These are phyloP conservation scores for Coluber constrictor DNA, from an alignment of 2,797 vertebrate species.

Conservation along the genomic window DNA sequence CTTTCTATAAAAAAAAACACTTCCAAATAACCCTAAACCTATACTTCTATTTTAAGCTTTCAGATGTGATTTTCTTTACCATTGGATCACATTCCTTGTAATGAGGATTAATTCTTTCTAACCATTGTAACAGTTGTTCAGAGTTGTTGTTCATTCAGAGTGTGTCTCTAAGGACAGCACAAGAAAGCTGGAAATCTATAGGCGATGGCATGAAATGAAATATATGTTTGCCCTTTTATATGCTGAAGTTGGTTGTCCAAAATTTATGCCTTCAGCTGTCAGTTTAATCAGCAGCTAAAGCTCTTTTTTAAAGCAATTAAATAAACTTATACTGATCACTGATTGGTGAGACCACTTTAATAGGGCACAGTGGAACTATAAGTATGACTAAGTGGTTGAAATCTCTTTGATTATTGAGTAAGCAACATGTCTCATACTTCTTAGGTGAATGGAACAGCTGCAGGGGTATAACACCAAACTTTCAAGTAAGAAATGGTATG, in stretches of 20 bases:
- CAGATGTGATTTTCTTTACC: slow-evolving; percentile 71
- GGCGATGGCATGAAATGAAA: slow-evolving; percentile 62
- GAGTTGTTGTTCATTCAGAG: slow-evolving; percentile 51
- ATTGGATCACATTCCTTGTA: slow-evolving; percentile 62
- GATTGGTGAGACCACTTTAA: slow-evolving; percentile 48
- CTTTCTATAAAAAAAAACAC: slow-evolving; percentile 46
- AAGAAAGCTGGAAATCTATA: slow-evolving; percentile 65
- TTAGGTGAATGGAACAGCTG: slow-evolving; percentile 25
- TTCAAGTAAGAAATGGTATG: slow-evolving; percentile 23
- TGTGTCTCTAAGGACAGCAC: slow-evolving; percentile 58
- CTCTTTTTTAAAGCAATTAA: slow-evolving; percentile 38
- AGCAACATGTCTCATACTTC: slow-evolving; percentile 15
- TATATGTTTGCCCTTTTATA: slow-evolving; percentile 62
- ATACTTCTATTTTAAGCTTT: slow-evolving; percentile 52
- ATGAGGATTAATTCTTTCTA: slow-evolving; percentile 66
- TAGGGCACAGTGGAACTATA: slow-evolving; percentile 42
- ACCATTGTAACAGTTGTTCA: slow-evolving; percentile 61
- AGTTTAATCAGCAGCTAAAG: slow-evolving; percentile 65
- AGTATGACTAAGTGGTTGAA: slow-evolving; percentile 39
- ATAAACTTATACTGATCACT: slow-evolving; percentile 41
- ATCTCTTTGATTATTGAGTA: slow-evolving; percentile 29
- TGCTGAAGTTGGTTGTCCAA: slow-evolving; percentile 46
- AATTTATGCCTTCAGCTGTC: slow-evolving; percentile 61
- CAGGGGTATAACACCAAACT: slow-evolving; percentile 12
- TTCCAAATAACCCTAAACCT: slow-evolving; percentile 61